A percentile compares a stretch with the other conserved stretches of the same genome.
phyloP scores from a whole-genome alignment of 2,888 invertebrate species.

The Eilema griseolum region DNA sequence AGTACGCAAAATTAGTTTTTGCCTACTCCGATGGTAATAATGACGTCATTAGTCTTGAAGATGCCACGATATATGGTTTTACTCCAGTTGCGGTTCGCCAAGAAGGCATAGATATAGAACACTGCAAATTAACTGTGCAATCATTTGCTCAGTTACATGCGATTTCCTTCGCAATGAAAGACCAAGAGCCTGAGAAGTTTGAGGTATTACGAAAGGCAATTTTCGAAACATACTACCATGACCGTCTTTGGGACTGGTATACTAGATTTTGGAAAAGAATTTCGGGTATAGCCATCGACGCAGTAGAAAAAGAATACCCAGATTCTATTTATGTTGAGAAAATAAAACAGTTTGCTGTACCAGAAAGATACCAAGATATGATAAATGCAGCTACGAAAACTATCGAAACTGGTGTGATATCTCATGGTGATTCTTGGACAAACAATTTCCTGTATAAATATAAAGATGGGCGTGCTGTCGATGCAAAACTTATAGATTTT shows the following conservation, averaged over 20 bases:
- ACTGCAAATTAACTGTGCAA: constrained; percentile 82
- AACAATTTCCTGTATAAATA: constrained; percentile 90
- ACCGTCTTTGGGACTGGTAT: constrained; percentile 87
- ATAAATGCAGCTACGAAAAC: constrained; percentile 72
- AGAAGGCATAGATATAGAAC: constrained; percentile 82
- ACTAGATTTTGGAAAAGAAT: constrained; percentile 82
- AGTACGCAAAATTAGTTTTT: constrained; percentile 81
- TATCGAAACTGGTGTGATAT: constrained; percentile 84
- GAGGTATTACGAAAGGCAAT: constrained; percentile 69
- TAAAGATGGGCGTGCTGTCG: constrained; percentile 57
- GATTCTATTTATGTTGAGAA: constrained; percentile 86
- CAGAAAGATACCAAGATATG: constrained; percentile 83
- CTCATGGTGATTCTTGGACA: constrained; percentile 92
- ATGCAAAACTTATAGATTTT: constrained; percentile 89
- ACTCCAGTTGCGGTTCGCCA: constrained; percentile 75
- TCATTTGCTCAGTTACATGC: constrained; percentile 88
- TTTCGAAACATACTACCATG: constrained; percentile 88
- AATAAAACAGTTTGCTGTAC: constrained; percentile 83
- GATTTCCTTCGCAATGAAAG: constrained; percentile 86
- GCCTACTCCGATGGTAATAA: constrained; percentile 82
- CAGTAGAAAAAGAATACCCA: constrained; percentile 89
- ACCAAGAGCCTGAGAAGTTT: constrained; percentile 84
- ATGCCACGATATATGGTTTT: constrained; percentile 80
- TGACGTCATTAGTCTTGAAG: constrained; percentile 87
- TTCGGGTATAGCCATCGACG: constrained; percentile 86